Percentiles rank a stretch among this genome's conserved stretches.
These are phyloP conservation scores for Rhagonycha fulva DNA, from an alignment of 2,888 invertebrate genomes.

Conservation along the genomic window DNA sequence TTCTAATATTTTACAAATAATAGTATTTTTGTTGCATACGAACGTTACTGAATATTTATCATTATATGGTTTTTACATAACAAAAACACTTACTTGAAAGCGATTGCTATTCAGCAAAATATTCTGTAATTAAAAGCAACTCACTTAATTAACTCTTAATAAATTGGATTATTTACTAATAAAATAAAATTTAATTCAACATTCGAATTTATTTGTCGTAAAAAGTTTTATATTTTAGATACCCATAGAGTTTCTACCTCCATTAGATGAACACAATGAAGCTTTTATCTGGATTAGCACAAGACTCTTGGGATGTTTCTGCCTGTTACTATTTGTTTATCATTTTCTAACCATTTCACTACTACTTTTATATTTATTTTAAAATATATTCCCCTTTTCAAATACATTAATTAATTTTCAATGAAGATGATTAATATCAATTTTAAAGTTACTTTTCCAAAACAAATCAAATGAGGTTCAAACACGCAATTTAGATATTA, in stretches of 20 bases:
- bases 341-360: conserved; percentile 31
- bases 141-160: not conserved
- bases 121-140: not conserved
- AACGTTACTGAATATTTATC: conserved; percentile 27
- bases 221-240: conserved; percentile 42
- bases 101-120: conserved; percentile 2
- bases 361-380: conserved; percentile 8
- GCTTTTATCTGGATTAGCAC: conserved; percentile 55
- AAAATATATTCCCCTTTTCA: not conserved
- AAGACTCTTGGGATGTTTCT: conserved; percentile 46
- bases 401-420: not conserved
- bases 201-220: conserved; percentile 47
- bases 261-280: conserved; percentile 49
- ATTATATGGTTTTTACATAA: conserved; percentile 11
- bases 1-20: conserved; percentile 52
- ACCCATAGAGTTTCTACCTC: conserved; percentile 48
- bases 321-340: conserved; percentile 42
- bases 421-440: not conserved
- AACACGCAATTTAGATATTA: conserved; percentile 15
- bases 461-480: not conserved
- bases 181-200: conserved; percentile 37
- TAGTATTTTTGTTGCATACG: conserved; percentile 42
- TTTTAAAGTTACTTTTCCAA: not conserved
- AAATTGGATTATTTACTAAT: not conserved
- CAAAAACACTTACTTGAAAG: conserved; percentile 12